Evolutionary conservation across 2,797 vertebrate genomes (phyloP).

Genomic region (Syncerus caffer): DNA sequence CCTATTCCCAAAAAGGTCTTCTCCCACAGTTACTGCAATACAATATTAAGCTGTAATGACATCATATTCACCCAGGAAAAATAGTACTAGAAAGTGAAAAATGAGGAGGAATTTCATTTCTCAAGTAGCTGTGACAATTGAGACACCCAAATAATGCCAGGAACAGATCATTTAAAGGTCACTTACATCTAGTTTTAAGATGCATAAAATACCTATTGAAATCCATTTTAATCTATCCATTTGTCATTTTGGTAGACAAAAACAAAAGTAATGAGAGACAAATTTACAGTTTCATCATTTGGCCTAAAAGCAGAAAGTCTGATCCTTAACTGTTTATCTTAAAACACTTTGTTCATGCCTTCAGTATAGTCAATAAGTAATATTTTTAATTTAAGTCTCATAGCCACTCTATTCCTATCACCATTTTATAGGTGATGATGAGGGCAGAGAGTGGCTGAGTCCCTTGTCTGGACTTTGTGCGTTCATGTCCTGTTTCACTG

Average conservation of each 20-base stretch:
- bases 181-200: background rate
- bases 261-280: constrained; percentile 5
- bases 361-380: background rate
- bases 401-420: background rate
- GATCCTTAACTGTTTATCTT: background rate
- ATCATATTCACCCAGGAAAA: background rate
- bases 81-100: background rate
- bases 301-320: background rate
- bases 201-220: background rate
- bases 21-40: background rate
- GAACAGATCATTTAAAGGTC: background rate
- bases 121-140: background rate
- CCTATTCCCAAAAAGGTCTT: background rate
- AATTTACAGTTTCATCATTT: background rate
- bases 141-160: background rate
- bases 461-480: background rate
- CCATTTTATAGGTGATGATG: background rate
- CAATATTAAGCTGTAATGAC: background rate
- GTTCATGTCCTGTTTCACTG: background rate
- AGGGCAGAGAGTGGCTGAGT: background rate
- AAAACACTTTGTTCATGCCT: background rate
- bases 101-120: background rate
- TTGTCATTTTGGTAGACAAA: background rate
- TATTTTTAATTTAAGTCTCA: background rate
- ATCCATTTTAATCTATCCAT: background rate